A percentile compares a stretch with the other conserved stretches of the same genome.
These are phyloP conservation scores for Pterocles orientalis DNA, from an alignment of 2,113 vertebrate genomes.

Conservation along the genomic window DNA sequence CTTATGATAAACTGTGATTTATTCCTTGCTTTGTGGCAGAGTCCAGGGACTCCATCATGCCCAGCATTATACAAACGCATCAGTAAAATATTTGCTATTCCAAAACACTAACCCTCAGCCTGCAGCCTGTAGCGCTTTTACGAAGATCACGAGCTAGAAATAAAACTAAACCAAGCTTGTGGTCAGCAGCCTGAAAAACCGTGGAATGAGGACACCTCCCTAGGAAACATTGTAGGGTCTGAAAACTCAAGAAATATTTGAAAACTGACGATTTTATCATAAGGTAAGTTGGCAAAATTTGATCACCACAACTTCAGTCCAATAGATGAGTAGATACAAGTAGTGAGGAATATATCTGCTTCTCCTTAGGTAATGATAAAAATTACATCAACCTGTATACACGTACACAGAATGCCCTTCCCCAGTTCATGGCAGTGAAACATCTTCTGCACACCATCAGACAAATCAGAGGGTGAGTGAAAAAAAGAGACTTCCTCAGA, in stretches of 20 bases:
- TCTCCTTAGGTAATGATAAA: neutral
- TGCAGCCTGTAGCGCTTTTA: neutral
- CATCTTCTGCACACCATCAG: neutral
- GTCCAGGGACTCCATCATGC: neutral
- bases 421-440: neutral
- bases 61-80: neutral
- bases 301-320: neutral
- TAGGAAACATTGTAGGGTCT: neutral
- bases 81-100: neutral
- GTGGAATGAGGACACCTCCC: neutral
- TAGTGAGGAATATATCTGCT: neutral
- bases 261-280: neutral
- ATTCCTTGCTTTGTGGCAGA: neutral
- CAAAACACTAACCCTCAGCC: neutral
- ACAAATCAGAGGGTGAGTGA: neutral
- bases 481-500: neutral
- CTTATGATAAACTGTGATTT: neutral
- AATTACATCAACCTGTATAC: neutral
- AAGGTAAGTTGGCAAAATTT: neutral
- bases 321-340: neutral
- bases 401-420: neutral
- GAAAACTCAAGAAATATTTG: neutral
- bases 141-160: accelerated
- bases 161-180: neutral
- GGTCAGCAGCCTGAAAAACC: neutral